Evolutionary conservation across 2,888 invertebrate species (phyloP).

Genomic region (Phalera bucephala): DNA sequence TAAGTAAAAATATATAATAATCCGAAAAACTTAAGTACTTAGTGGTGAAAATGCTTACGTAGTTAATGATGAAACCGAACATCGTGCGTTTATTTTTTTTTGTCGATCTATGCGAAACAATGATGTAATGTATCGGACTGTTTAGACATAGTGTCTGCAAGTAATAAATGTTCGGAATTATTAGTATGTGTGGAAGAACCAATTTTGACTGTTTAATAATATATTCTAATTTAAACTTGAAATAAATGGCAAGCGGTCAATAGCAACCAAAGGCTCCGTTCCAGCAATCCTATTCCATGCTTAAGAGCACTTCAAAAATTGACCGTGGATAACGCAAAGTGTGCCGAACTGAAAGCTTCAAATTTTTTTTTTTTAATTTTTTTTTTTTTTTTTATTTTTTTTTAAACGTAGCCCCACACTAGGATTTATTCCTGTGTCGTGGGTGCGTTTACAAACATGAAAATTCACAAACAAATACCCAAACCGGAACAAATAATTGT

Average conservation of each 20-base stretch:
- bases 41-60: slow-evolving; percentile 17
- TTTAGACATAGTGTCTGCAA: slow-evolving; percentile 29
- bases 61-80: slow-evolving; percentile 24
- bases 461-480: too few relatives aligned
- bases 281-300: slow-evolving; percentile 28
- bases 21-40: neutral
- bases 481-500: too few relatives aligned
- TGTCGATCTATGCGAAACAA: slow-evolving; percentile 16
- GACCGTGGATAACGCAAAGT: slow-evolving; percentile 41
- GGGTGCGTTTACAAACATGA: too few relatives aligned
- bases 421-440: too few relatives aligned
- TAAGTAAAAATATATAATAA: too few relatives aligned
- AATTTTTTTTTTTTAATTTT: too few relatives aligned
- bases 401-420: too few relatives aligned
- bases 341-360: slow-evolving; percentile 50
- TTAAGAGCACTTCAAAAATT: slow-evolving; percentile 37
- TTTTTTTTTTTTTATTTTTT: too few relatives aligned
- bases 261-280: slow-evolving; percentile 18
- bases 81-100: slow-evolving; percentile 19
- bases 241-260: slow-evolving; percentile 15
- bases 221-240: neutral
- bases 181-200: neutral
- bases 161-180: slow-evolving; percentile 2
- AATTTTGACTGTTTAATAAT: neutral
- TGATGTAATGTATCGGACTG: slow-evolving; percentile 28